These are phyloP conservation scores for Glandiceps talaboti DNA, from an alignment of 53 echinoderm and acorn worm genomes.

Conservation along the genomic window DNA sequence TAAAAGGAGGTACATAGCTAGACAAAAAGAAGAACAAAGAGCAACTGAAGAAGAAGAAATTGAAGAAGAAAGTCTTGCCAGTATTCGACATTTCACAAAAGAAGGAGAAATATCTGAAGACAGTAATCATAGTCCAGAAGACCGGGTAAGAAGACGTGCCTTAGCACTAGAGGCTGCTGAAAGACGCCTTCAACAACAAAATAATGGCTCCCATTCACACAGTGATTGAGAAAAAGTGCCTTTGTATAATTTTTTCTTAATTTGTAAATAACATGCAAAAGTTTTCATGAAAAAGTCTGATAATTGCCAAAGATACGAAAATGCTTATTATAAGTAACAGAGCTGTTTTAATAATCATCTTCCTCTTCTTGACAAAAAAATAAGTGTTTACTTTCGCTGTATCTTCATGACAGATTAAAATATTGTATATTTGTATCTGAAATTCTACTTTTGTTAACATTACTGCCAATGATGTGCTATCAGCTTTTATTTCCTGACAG, in stretches of 20 bases:
- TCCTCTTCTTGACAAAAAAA: no score
- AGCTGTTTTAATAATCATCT: no score
- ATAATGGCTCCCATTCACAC: neutral
- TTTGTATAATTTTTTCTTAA: no score
- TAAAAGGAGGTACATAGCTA: neutral
- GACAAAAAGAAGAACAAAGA: neutral
- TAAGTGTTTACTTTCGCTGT: no score
- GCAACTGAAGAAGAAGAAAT: neutral
- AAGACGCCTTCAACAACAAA: conserved; percentile 25
- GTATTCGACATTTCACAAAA: neutral
- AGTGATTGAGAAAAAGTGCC: neutral
- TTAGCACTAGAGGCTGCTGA: conserved; percentile 69
- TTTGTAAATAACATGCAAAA: neutral
- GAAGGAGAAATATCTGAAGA: neutral
- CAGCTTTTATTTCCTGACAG: no score
- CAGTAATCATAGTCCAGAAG: neutral
- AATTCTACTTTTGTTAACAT: no score
- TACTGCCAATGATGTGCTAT: no score
- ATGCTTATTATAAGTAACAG: no score
- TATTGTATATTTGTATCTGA: no score
- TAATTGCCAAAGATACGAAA: no score
- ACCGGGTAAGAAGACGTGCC: conserved; percentile 25
- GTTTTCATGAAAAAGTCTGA: no score
- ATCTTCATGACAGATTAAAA: no score
- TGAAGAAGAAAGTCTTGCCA: neutral